Evolutionary conservation across 92 coral and sea anemone genomes (phyloP).

Genomic region (Plumapathes pennacea): DNA sequence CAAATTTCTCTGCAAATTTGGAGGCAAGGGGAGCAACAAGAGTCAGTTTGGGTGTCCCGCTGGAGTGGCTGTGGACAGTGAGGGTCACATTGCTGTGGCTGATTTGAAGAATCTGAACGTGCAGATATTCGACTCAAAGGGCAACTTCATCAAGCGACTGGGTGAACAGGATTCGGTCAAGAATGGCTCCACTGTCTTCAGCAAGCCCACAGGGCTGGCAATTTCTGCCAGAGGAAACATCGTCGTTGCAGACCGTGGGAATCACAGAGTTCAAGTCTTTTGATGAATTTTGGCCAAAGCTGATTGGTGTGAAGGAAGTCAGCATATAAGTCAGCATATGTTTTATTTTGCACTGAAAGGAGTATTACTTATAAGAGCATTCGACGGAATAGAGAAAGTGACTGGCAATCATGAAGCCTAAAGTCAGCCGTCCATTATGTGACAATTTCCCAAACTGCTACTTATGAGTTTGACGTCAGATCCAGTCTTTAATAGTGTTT

Average conservation of each 20-base stretch:
- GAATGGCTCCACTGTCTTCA: slow-evolving; percentile 44
- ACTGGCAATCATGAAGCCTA: too few relatives aligned
- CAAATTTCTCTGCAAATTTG: slow-evolving; percentile 64
- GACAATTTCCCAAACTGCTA: too few relatives aligned
- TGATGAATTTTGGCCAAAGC: too few relatives aligned
- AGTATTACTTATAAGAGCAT: too few relatives aligned
- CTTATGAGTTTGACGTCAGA: too few relatives aligned
- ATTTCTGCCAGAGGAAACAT: slow-evolving; percentile 73
- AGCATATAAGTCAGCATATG: too few relatives aligned
- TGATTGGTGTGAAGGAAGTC: too few relatives aligned
- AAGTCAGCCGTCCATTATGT: too few relatives aligned
- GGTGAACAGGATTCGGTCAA: slow-evolving; percentile 57
- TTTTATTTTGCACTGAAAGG: too few relatives aligned
- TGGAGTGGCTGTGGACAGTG: slow-evolving; percentile 83
- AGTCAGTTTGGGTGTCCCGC: slow-evolving; percentile 91
- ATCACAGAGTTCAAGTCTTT: slow-evolving; percentile 65
- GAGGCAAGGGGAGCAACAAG: slow-evolving; percentile 62
- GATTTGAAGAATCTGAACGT: slow-evolving; percentile 76
- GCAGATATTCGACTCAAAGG: slow-evolving; percentile 68
- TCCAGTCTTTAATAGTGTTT: too few relatives aligned
- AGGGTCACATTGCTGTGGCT: slow-evolving; percentile 81
- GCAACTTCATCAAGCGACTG: slow-evolving; percentile 63
- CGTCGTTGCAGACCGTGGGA: slow-evolving; percentile 80
- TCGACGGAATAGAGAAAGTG: too few relatives aligned
- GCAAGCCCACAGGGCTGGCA: slow-evolving; percentile 78